A percentile compares a stretch with the other conserved stretches of the same genome.
Evolutionary conservation across 2,113 vertebrate genomes (phyloP).

Genomic region (Vanacampus margaritifer): DNA sequence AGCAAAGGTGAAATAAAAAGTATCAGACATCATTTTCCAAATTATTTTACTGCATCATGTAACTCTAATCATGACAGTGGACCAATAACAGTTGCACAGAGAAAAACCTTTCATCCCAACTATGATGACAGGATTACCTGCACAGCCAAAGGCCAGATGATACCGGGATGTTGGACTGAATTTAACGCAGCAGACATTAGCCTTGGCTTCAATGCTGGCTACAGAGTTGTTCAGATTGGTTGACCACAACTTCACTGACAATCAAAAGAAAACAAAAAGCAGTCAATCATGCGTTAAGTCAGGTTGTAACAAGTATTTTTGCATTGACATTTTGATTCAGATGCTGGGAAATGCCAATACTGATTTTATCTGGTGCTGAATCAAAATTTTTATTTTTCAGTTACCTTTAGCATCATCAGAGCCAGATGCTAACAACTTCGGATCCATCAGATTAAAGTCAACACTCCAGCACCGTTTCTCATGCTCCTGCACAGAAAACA

Average conservation of each 20-base stretch:
- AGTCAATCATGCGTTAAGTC: not conserved
- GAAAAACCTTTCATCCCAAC: not conserved
- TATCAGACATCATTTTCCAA: not conserved
- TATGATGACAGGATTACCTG: conserved; percentile 74
- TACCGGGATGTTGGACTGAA: conserved; percentile 97
- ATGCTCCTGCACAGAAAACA: conserved; percentile 79
- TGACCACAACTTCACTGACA: conserved; percentile 95
- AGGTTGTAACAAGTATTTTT: not conserved
- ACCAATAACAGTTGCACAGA: not conserved
- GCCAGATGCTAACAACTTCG: conserved; percentile 95
- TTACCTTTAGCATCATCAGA: conserved; percentile 99
- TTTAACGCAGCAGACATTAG: conserved; percentile 98
- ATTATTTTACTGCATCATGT: not conserved
- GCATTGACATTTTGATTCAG: not conserved
- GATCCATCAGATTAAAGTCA: conserved; percentile 99
- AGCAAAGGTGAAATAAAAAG: not conserved
- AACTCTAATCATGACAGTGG: not conserved
- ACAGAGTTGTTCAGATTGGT: conserved; percentile 98
- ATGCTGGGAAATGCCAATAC: not conserved
- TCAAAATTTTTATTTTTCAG: not conserved
- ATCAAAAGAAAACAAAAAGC: conserved; percentile 3
- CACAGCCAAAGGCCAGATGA: conserved; percentile 97
- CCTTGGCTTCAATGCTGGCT: conserved; percentile 97
- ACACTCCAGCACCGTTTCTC: conserved; percentile 99
- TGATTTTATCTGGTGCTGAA: not conserved